Base-by-base conservation (phyloP, 2,113 vertebrate genomes). In the Pycnonotus jocosus region DNA sequence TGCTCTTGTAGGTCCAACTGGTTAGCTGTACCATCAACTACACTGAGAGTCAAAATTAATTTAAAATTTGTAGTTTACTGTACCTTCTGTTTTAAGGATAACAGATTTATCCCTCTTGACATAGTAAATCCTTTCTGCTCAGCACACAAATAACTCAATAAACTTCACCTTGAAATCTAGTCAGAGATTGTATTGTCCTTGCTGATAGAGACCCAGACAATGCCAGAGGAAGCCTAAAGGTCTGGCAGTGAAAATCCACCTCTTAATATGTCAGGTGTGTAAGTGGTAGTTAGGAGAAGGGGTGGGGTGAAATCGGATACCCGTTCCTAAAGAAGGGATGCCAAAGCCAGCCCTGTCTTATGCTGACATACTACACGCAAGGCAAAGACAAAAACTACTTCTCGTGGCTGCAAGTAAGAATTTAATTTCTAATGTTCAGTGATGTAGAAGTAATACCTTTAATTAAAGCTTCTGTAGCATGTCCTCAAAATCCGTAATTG, bases 391-490 rank as follows among this genome's bases (percentile, higher is more conserved):
- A 97, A 97, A 97, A 94, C 95, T 91, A 53, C 89, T 95, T 92
- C 91, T 97, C 44, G 31, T 92, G 92, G 95, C 89, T 96, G 93
- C 86, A 91, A 97, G 93, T 90, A 97, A 97, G 97, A 98, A 97
- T 96, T 98, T 95, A 90, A 98, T 98, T 97, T 98, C 96, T 97
- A 95, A 24, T 97, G 97, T 94, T 90, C 97, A 98, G 93, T 97
- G 97, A 97, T 97, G 98, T 97, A 98, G 97, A 96, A 98, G 94
- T 97, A 98, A 98, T 85, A 92, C 62, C 94, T 98, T 98, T 99
- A 99, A 99, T 99, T 99, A 99, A 98, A 98, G 98, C 98, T 98
- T 99, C 98, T 98, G 98, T 98, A 99, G 97, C 98, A 97, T 93
- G 97, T 97, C 97, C 96, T 96, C 78, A 96, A 98, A 98, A 97